These are phyloP conservation scores for Albula goreensis DNA, from an alignment of 2,113 vertebrate species.

Conservation along the genomic window DNA sequence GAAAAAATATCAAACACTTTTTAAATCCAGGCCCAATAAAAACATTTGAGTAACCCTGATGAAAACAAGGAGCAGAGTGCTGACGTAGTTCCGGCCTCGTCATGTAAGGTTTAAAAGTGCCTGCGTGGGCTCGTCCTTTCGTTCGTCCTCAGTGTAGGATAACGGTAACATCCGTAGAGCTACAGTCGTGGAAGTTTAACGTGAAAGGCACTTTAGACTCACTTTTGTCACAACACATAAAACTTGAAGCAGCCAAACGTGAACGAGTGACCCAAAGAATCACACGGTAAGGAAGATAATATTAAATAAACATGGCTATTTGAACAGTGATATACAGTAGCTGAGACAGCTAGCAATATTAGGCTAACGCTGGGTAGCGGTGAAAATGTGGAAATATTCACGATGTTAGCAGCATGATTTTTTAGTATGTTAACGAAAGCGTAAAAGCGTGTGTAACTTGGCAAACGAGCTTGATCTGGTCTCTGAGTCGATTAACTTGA, in stretches of 20 bases:
- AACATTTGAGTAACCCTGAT: neutral
- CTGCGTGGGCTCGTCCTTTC: conserved; percentile 44
- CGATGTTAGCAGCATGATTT: neutral
- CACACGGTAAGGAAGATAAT: neutral
- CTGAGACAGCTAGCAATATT: neutral
- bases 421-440: too few species aligned
- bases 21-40: neutral
- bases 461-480: too few species aligned
- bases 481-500: neutral
- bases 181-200: too few species aligned
- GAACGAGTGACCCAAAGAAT: neutral
- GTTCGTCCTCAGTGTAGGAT: conserved; percentile 81
- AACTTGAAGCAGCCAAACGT: neutral
- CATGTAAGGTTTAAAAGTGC: conserved; percentile 48
- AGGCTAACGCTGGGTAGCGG: neutral
- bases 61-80: neutral
- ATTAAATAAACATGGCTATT: neutral
- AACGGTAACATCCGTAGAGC: conserved; percentile 45
- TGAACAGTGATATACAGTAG: neutral
- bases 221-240: neutral
- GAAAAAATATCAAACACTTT: too few species aligned
- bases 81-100: conserved; percentile 33
- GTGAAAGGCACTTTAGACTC: neutral
- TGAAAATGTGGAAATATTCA: neutral
- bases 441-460: too few species aligned